phyloP scores from a whole-genome alignment of 2,888 invertebrate genomes.

The Emmelina monodactyla region DNA sequence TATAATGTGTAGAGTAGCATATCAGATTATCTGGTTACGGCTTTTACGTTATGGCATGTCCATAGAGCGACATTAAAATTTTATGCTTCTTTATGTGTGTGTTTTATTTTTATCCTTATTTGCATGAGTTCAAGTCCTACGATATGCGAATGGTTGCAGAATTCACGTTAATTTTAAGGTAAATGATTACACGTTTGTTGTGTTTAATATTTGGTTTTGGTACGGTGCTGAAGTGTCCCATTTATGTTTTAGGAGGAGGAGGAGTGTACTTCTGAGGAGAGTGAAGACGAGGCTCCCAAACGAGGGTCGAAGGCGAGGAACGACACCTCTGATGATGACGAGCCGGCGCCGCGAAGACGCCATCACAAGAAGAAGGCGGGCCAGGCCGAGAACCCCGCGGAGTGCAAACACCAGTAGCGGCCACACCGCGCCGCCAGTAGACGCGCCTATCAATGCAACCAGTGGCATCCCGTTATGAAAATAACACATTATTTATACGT shows the following conservation, averaged over 20 bases:
- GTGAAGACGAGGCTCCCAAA: conserved; percentile 65
- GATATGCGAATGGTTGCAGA: conserved; percentile 56
- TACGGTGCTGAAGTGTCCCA: conserved; percentile 9
- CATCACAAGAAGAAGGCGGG: conserved; percentile 35
- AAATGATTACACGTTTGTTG: conserved; percentile 16
- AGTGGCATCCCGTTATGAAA: no score
- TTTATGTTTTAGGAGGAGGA: conserved; percentile 46
- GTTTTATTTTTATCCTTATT: conserved; percentile 47
- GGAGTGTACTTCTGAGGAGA: conserved; percentile 67
- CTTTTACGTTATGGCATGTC: conserved; percentile 58
- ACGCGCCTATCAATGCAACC: no score
- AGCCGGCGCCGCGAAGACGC: conserved; percentile 36
- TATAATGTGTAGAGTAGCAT: conserved; percentile 36
- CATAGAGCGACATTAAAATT: conserved; percentile 58
- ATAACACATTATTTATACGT: no score
- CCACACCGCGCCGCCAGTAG: no score
- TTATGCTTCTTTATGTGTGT: conserved; percentile 51
- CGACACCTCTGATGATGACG: not conserved
- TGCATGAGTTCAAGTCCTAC: conserved; percentile 35
- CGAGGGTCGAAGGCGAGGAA: conserved; percentile 7
- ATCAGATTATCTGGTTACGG: conserved; percentile 39
- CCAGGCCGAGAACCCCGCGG: conserved; percentile 56
- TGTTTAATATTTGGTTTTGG: conserved; percentile 13
- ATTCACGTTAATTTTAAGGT: conserved; percentile 34
- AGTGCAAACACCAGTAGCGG: conserved; percentile 79